Conservation (phyloP, 2,113 vertebrate species). For the Garra rufa region DNA sequence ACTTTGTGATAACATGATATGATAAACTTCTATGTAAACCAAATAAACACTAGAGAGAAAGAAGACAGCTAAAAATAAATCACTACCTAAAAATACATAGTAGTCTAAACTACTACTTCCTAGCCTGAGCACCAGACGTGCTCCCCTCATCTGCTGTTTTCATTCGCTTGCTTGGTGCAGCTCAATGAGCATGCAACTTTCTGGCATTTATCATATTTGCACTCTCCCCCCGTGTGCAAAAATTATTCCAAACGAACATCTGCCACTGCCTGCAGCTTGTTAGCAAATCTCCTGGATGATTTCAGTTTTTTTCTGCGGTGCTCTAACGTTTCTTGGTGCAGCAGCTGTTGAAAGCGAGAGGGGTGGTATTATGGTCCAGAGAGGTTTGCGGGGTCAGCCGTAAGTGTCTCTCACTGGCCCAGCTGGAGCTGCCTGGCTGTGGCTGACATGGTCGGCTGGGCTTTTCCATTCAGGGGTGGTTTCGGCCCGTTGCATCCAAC, state of each 20-base stretch:
- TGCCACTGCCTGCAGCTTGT: constrained; percentile 51
- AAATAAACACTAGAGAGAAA: background rate
- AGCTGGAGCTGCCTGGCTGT: constrained; percentile 69
- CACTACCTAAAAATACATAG: background rate
- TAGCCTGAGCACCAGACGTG: background rate
- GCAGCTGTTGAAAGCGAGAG: constrained; percentile 69
- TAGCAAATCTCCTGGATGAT: constrained; percentile 34
- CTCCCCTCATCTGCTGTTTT: background rate
- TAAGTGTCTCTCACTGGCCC: constrained; percentile 66
- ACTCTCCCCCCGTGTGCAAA: constrained; percentile 64
- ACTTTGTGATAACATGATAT: background rate
- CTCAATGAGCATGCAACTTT: constrained; percentile 57
- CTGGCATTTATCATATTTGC: constrained; percentile 64
- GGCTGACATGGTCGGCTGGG: constrained; percentile 69
- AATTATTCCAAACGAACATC: constrained; percentile 63
- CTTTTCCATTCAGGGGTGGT: constrained; percentile 71
- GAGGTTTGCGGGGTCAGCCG: constrained; percentile 62
- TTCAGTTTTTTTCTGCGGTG: constrained; percentile 59
- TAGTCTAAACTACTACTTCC: background rate
- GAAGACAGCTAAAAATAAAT: background rate
- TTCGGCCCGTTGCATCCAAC: constrained; percentile 68
- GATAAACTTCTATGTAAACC: background rate
- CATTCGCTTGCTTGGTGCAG: constrained; percentile 30
- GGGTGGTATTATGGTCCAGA: constrained; percentile 63
- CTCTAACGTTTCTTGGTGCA: constrained; percentile 61